Evolutionary conservation across 2,797 vertebrate species (phyloP), one percentile per base, ranked within the genome.

Genomic region (Betta splendens): DNA sequence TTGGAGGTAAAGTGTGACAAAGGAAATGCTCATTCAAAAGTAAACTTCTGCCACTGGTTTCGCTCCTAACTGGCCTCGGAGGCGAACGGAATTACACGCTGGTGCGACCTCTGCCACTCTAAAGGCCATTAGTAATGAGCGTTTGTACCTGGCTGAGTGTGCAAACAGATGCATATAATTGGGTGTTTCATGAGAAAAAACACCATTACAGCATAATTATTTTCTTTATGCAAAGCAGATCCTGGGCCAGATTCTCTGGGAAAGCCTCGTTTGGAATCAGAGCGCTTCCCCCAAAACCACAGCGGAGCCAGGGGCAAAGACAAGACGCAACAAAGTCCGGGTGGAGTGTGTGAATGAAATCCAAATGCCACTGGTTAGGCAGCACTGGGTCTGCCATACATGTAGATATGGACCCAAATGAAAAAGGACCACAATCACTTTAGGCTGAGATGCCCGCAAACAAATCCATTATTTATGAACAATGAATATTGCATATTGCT

Each of bases 401-500:
- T 76, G 85, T 66, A 59, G 69, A 85, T 76, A 85, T 66, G 65
- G 29, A 75, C 59, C 73, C 57, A 67, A 77, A 86, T 77, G 74
- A 86, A 87, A 81, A 77, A 83, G 72, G 79, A 69, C 85, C 80
- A 77, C 81, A 83, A 89, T 88, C 80, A 86, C 80, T 87, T 89
- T 84, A 57, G 66, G 64, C 78, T 56, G 75, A 80, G 65, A 83
- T 81, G 75, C 55, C 68, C 85, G 87, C 83, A 88, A 89, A 87
- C 74, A 84, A 64, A 86, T 89, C 74, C 76, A 87, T 88, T 82
- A 87, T 90, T 90, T 82, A 91, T 87, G 82, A 85, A 83, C 67
- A 71, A 87, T 87, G 83, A 89, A 87, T 88, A 90, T 88, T 90
- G 85, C 79, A 86, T 89, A 82, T 86, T 77, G 81, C 83, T 81